phyloP scores from a whole-genome alignment of 1,140 invertebrate genomes.

The Drosophila nikananu region DNA sequence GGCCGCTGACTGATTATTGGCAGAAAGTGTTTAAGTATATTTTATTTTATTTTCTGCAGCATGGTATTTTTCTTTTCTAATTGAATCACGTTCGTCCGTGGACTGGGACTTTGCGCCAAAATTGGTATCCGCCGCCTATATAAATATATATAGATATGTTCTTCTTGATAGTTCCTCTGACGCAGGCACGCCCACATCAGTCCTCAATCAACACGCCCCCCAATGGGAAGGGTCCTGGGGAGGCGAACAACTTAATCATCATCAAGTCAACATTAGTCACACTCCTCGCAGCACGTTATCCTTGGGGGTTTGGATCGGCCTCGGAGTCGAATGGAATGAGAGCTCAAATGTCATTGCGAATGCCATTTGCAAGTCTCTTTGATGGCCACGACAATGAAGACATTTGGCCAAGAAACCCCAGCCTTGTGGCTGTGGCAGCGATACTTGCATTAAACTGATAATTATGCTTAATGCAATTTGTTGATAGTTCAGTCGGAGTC shows the following conservation, averaged over 20 bases:
- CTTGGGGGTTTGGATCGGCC: conserved; percentile 36
- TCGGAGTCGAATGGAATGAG: conserved; percentile 7
- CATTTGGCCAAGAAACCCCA: conserved; percentile 60
- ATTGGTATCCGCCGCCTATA: conserved; percentile 33
- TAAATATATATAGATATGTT: neutral
- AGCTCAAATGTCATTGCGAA: conserved; percentile 70
- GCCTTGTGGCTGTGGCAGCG: conserved; percentile 13
- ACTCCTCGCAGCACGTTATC: conserved; percentile 71
- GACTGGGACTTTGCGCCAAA: conserved; percentile 18
- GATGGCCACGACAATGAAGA: conserved; percentile 74
- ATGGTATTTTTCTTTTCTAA: conserved; percentile 64
- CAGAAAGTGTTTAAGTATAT: conserved; percentile 53
- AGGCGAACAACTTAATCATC: conserved; percentile 79
- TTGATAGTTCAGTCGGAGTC: conserved; percentile 36
- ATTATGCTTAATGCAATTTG: conserved; percentile 72
- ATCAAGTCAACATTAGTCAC: conserved; percentile 80
- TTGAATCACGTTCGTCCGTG: conserved; percentile 67
- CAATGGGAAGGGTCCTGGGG: conserved; percentile 38
- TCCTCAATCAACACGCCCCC: conserved; percentile 62
- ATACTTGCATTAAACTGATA: conserved; percentile 67
- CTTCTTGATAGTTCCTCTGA: conserved; percentile 49
- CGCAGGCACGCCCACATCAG: conserved; percentile 47
- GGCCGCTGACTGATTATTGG: conserved; percentile 69
- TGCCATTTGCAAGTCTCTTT: conserved; percentile 78
- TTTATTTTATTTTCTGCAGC: conserved; percentile 44